Evolutionary conservation across 2,113 vertebrate species (phyloP).

Genomic region (Cephalophus harveyi): DNA sequence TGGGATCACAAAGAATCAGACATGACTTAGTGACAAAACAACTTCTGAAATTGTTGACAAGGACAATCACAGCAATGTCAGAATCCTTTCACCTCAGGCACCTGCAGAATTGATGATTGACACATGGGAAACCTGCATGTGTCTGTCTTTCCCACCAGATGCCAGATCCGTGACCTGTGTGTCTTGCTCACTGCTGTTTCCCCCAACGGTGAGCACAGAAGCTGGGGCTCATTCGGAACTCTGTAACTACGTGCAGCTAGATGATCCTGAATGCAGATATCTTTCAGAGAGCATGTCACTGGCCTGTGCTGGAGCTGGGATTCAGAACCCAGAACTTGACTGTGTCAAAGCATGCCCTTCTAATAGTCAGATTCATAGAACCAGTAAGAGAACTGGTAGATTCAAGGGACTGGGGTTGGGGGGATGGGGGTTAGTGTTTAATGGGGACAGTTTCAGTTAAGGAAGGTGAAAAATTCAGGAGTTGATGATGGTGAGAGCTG

Average conservation of each 20-base stretch:
- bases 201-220: background rate
- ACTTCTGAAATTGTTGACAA: background rate
- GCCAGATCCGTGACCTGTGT: background rate
- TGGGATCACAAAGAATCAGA: background rate
- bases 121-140: background rate
- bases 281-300: background rate
- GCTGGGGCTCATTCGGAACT: background rate
- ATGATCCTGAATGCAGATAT: background rate
- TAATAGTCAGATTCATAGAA: background rate
- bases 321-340: background rate
- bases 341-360: no score
- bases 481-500: background rate
- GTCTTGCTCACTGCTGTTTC: background rate
- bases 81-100: background rate
- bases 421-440: background rate
- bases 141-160: background rate
- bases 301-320: background rate
- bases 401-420: background rate
- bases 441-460: background rate
- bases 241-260: accelerated
- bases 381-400: background rate
- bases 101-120: background rate
- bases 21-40: background rate
- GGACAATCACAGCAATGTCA: background rate
- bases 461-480: background rate